Conservation (phyloP, 2,797 vertebrate species). For the Sebastes nivosus region DNA sequence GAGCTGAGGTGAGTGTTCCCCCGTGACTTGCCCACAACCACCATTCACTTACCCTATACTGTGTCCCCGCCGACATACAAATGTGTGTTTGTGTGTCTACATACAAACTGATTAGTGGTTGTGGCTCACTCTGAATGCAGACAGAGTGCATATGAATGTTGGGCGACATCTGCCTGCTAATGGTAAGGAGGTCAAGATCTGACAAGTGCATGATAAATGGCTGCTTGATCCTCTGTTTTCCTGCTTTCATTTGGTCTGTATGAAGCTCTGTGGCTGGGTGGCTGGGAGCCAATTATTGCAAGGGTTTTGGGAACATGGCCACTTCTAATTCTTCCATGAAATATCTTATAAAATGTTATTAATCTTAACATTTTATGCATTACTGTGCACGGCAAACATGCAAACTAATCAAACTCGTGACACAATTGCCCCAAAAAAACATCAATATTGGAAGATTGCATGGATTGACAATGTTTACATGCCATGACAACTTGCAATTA, state of each 20-base stretch:
- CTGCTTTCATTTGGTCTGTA: constrained; percentile 57
- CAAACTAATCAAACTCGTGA: background rate
- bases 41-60: constrained; percentile 5
- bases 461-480: background rate
- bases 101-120: constrained; percentile 2
- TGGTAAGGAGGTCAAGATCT: constrained; percentile 76
- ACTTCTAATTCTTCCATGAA: background rate
- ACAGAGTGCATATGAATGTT: constrained; percentile 20
- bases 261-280: constrained; percentile 31
- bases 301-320: background rate
- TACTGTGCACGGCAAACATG: background rate
- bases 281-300: constrained; percentile 9
- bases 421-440: background rate
- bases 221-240: constrained; percentile 67
- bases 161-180: constrained; percentile 72
- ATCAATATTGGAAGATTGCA: background rate
- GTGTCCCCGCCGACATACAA: background rate
- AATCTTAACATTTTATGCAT: background rate
- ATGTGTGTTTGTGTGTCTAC: background rate
- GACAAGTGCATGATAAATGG: constrained; percentile 79
- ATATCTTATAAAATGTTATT: background rate
- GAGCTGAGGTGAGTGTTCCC: constrained; percentile 48
- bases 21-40: constrained; percentile 35
- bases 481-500: background rate
- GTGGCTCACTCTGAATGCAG: constrained; percentile 8